Base-by-base conservation (phyloP, 2,113 vertebrate species). In the Leiothrix lutea region DNA sequence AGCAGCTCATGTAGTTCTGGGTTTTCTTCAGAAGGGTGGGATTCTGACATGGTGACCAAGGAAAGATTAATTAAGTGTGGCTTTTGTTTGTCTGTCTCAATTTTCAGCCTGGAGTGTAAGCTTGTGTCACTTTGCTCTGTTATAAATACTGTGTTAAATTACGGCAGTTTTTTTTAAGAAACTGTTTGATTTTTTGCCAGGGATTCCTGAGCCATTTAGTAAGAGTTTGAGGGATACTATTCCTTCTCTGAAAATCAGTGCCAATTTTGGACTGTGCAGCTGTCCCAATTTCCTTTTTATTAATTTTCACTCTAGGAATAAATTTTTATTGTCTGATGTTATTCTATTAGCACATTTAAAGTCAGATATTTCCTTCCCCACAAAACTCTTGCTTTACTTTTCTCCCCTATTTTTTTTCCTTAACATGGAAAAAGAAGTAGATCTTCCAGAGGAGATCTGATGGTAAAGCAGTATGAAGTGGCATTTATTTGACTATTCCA, bases 101-200 rank as follows among this genome's bases (percentile, higher is more conserved):
- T 81, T 97, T 97, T 95, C 58, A 91, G 77, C 72, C 65, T 91
- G 75, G 61, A 93, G 74, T 45, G 13, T 96, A 75, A 96, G 90
- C 95, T 87, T 96, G 88, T 97, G 92, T 97, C 94, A 90, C 77
- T 98, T 97, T 87, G 65, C 89, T 80, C 92, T 96, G 88, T 97
- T 90, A 90, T 96, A 97, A 97, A 96, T 97, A 97, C 62, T 95
- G 94, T 96, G 96, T 97, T 97, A 96, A 97, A 96, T 97, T 97
- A 91, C 85, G 97, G 71, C 94, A 92, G 72, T 88, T 93, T 69
- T 82, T 91, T 91, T 93, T 29, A 96, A 96, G 96, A 97, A 96
- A 94, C 88, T 90, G 75, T 97, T 98, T 98, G 97, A 97, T 98
- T 97, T 97, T 92, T 96, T 97, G 97, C 96, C 95, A 98, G 95